Evolutionary conservation across 2,113 vertebrate species (phyloP).

Genomic region (Alethe diademata): DNA sequence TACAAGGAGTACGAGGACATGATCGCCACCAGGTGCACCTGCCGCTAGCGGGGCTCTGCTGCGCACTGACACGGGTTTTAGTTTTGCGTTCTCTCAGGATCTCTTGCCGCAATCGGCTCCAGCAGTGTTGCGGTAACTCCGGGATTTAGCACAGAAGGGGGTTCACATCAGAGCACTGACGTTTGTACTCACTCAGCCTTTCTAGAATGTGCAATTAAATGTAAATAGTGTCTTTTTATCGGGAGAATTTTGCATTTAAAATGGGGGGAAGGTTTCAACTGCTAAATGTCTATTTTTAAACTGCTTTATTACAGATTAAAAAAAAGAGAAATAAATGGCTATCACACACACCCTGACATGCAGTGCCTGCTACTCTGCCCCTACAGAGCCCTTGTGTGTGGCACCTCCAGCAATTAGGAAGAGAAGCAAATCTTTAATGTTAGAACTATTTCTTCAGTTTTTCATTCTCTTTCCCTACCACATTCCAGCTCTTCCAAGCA

Average conservation of each 20-base stretch:
- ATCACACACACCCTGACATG: background rate
- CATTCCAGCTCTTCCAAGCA: slow-evolving; percentile 64
- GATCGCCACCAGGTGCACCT: slow-evolving; percentile 92
- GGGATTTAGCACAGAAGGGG: background rate
- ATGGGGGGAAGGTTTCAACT: background rate
- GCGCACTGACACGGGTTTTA: rapidly evolving
- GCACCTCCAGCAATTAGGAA: background rate
- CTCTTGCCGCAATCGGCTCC: rapidly evolving
- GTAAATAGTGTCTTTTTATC: slow-evolving; percentile 14
- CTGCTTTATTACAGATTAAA: background rate
- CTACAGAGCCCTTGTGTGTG: background rate
- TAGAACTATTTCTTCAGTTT: slow-evolving; percentile 5
- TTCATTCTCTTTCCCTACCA: slow-evolving; percentile 40
- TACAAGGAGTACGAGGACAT: slow-evolving; percentile 95
- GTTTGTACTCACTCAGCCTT: slow-evolving; percentile 27
- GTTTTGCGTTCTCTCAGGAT: rapidly evolving
- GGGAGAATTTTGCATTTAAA: background rate
- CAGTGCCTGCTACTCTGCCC: background rate
- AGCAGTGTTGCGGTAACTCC: rapidly evolving
- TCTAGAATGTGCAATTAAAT: background rate
- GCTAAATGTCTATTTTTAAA: background rate
- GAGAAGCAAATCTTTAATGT: slow-evolving; percentile 53
- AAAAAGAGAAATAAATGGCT: background rate
- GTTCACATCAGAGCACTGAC: background rate
- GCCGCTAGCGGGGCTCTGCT: slow-evolving; percentile 69